A percentile compares a stretch with the other conserved stretches of the same genome.
Conservation (phyloP, 1,140 invertebrate species). For the Gonatopus flavifemur region DNA sequence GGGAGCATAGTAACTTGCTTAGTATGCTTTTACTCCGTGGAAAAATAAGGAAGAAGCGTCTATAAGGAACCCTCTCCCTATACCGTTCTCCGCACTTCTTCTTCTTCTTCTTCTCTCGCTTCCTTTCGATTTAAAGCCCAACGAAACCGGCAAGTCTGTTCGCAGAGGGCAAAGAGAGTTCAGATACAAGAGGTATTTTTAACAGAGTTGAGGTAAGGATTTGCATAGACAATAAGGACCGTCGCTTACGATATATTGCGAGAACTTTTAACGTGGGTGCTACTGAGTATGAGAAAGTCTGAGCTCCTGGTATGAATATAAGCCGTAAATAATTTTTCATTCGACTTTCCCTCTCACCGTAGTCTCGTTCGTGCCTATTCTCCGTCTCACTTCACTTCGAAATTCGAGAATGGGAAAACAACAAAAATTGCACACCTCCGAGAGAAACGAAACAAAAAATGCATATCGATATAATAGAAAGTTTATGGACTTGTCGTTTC, state of each 20-base stretch:
- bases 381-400: too few species aligned
- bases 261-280: conserved; percentile 41
- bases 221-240: conserved; percentile 45
- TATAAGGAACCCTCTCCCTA: neutral
- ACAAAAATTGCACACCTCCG: too few species aligned
- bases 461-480: too few species aligned
- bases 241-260: conserved; percentile 40
- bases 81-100: neutral
- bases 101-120: neutral
- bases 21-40: too few species aligned
- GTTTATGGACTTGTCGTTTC: too few species aligned
- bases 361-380: too few species aligned
- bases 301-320: conserved; percentile 30
- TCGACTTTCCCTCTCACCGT: conserved; percentile 29
- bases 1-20: conserved; percentile 12
- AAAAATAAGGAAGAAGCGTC: conserved; percentile 35
- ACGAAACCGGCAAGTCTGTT: conserved; percentile 10
- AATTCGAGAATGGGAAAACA: too few species aligned
- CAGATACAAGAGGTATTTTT: conserved; percentile 39
- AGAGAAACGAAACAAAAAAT: too few species aligned
- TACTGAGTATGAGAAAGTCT: neutral
- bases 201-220: conserved; percentile 44
- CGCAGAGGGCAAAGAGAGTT: conserved; percentile 9
- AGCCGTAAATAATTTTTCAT: conserved; percentile 45
- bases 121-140: neutral